A percentile compares a stretch with the other conserved stretches of the same genome.
phyloP scores from a whole-genome alignment of 2,797 vertebrate genomes.

The Tinamus major region DNA sequence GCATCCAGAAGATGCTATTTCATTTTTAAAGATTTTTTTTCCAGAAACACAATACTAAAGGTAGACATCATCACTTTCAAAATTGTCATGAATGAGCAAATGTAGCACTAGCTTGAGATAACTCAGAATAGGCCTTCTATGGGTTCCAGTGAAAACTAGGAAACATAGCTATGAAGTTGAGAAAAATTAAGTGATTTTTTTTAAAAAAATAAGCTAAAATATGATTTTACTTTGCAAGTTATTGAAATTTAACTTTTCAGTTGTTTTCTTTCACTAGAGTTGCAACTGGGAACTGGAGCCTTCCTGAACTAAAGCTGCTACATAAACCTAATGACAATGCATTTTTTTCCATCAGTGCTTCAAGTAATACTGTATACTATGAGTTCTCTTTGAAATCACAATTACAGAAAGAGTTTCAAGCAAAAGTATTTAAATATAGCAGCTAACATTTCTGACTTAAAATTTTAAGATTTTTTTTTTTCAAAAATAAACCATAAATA shows the following conservation, averaged over 20 bases:
- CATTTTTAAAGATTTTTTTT: background rate
- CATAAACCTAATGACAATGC: background rate
- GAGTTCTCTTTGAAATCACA: background rate
- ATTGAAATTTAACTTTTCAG: background rate
- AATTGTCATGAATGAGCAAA: slow-evolving; percentile 44
- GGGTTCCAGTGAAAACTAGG: background rate
- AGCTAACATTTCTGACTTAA: background rate
- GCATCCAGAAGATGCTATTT: background rate
- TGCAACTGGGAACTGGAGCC: background rate
- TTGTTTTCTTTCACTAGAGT: background rate
- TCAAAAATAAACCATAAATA: background rate
- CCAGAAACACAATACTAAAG: background rate
- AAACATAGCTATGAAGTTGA: background rate
- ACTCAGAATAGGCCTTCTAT: background rate
- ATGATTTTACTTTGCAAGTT: background rate
- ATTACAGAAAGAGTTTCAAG: background rate
- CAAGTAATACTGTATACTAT: background rate
- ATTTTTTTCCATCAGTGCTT: background rate
- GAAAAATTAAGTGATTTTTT: background rate
- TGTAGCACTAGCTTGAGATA: background rate
- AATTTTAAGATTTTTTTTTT: background rate
- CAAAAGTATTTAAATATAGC: background rate
- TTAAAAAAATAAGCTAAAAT: background rate
- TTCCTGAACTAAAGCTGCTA: background rate
- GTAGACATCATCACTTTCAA: slow-evolving; percentile 24